Evolutionary conservation across 2,113 vertebrate species (phyloP).

Genomic region (Meleagris gallopavo): DNA sequence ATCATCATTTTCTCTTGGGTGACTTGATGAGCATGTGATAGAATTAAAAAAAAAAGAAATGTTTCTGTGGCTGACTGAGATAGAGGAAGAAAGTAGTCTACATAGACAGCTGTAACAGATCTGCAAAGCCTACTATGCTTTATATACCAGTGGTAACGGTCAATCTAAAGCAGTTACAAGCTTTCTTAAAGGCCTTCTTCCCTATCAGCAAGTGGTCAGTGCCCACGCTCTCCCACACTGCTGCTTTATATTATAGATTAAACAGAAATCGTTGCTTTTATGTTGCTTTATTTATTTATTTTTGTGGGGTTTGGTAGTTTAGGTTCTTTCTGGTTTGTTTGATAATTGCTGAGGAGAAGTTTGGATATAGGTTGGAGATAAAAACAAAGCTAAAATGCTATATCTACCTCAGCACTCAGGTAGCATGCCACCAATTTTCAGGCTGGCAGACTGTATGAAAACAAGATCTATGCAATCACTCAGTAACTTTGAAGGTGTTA

Average conservation of each 20-base stretch:
- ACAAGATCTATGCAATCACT: not conserved
- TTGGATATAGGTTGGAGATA: not conserved
- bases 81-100: not conserved
- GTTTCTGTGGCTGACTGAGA: not conserved
- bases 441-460: not conserved
- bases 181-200: not conserved
- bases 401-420: not conserved
- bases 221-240: not conserved
- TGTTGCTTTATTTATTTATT: not conserved
- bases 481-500: not conserved
- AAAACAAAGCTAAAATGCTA: not conserved
- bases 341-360: not conserved
- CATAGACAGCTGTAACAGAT: not conserved
- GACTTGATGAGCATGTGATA: not conserved
- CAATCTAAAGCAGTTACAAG: not conserved
- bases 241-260: not conserved
- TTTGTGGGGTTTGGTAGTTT: not conserved
- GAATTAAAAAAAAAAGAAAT: not conserved
- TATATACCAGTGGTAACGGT: not conserved
- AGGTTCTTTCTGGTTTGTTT: not conserved
- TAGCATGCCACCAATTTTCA: not conserved
- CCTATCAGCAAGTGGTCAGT: not conserved
- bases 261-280: not conserved
- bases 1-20: rapidly evolving
- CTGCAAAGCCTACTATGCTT: not conserved